Base-by-base conservation (phyloP, 1,140 invertebrate genomes). In the Drosophila lacteicornis region DNA sequence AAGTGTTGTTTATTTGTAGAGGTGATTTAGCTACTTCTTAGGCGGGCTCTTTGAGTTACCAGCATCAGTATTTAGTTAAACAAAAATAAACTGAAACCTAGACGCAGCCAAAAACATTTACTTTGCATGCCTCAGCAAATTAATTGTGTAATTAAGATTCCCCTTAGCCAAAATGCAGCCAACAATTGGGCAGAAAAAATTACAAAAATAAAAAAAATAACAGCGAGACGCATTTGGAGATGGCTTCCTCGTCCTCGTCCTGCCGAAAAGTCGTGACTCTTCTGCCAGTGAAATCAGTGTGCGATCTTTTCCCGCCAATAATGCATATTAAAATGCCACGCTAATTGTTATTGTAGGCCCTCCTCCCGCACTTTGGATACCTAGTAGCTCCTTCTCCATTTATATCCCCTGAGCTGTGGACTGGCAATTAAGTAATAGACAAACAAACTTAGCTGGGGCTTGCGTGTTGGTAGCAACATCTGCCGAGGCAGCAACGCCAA, bases 241-340 rank as follows among this genome's bases (percentile, higher is more conserved):
- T 74, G 70, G 67, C 67, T 60, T 60, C 46, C 70, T 75, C 49
- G 15, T 50, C 43, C 12, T 59, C 49, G 40, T 55, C 56, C 71
- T 57, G 63, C 58, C 43, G 43, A 45, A 63, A 87, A 91, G 51
- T 91, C 85, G 85, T 90, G 85, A 90, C 85, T 90, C 63, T 60
- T 83, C 71, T 68, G 75, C 71, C 73, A 56, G 82, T 45, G 86
- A 77, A 90, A 90, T 90, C 86, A 71, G 85, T 85, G 79, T 90
- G 75, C 81, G 86, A 90, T 90, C 85, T 90, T 80, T 82, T 90
- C 78, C 69, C 86, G 62, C 65, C 80, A 83, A 87, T 88, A 88
- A 88, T 88, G 85, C 86, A 90, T 91, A 90, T 90, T 91, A 90
- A 90, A 90, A 90, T 90, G 85, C 85, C 85, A 90, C 67, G 86